Evolutionary conservation across 2,797 vertebrate species (phyloP).

Genomic region (Onychomys leucogaster): DNA sequence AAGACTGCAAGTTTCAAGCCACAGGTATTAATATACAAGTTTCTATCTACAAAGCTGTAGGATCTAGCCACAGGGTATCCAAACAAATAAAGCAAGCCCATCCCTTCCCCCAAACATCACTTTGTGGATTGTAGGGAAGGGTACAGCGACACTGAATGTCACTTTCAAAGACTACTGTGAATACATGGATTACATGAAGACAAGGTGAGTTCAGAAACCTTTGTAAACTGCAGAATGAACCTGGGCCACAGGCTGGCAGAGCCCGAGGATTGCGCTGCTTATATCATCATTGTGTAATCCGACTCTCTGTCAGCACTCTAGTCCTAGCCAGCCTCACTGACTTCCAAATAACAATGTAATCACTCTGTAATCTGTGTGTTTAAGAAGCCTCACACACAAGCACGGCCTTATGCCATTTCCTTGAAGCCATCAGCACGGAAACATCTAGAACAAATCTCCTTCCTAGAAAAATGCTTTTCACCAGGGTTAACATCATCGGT

Average conservation of each 20-base stretch:
- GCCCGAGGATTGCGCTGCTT: background rate
- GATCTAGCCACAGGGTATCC: background rate
- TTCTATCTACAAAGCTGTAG: background rate
- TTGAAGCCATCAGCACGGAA: background rate
- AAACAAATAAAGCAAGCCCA: background rate
- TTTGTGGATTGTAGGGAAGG: background rate
- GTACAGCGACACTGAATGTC: rapidly evolving
- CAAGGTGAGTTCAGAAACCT: background rate
- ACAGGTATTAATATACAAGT: background rate
- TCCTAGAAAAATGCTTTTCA: background rate
- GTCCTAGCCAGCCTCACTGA: background rate
- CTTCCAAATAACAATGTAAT: constrained; percentile 45
- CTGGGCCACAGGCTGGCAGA: background rate
- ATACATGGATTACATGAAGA: background rate
- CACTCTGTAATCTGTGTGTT: constrained; percentile 35
- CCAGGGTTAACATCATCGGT: background rate
- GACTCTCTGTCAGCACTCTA: background rate
- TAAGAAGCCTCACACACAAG: constrained; percentile 22
- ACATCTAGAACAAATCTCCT: constrained; percentile 19
- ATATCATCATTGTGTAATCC: background rate
- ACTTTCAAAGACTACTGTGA: background rate
- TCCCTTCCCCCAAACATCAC: background rate
- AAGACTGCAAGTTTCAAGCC: background rate
- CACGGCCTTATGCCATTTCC: background rate
- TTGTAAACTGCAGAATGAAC: background rate